phyloP scores from a whole-genome alignment of 1,140 invertebrate genomes.

The Eriocheir sinensis region DNA sequence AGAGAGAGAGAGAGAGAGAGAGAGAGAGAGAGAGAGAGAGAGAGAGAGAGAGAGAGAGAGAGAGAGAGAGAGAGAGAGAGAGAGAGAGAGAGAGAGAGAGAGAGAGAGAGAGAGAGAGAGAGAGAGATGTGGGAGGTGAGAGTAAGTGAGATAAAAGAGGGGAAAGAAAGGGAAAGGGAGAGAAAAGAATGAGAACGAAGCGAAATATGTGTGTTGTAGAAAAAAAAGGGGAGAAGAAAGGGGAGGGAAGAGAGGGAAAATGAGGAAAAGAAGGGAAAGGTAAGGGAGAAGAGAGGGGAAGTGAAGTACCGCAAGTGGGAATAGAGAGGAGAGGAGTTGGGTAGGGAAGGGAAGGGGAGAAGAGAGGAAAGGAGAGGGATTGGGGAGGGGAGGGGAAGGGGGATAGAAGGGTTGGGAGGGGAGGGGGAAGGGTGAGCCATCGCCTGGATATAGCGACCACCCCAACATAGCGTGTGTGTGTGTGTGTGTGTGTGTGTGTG shows the following conservation, averaged over 20 bases:
- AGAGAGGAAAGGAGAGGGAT: not conserved
- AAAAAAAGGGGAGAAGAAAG: not conserved
- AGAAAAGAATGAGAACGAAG: not conserved
- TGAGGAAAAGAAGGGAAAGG: not conserved
- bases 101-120: not conserved
- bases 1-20: not conserved
- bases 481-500: too few relatives aligned
- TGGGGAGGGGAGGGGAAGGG: not conserved
- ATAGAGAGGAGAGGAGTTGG: not conserved
- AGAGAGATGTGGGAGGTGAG: not conserved
- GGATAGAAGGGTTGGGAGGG: not conserved
- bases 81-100: conserved; percentile 14
- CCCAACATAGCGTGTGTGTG: not conserved
- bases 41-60: conserved; percentile 10
- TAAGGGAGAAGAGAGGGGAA: not conserved
- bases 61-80: conserved; percentile 22
- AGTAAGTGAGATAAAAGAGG: not conserved
- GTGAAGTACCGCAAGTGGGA: not conserved
- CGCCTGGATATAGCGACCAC: not conserved
- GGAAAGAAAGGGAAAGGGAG: not conserved
- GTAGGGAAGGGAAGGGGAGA: not conserved
- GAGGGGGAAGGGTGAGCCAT: not conserved
- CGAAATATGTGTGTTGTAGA: not conserved
- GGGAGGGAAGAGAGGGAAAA: not conserved
- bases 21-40: not conserved